Percentiles rank a stretch among this genome's conserved stretches.
Conservation (phyloP, 1,140 invertebrate species). For the Pogonus chalceus region DNA sequence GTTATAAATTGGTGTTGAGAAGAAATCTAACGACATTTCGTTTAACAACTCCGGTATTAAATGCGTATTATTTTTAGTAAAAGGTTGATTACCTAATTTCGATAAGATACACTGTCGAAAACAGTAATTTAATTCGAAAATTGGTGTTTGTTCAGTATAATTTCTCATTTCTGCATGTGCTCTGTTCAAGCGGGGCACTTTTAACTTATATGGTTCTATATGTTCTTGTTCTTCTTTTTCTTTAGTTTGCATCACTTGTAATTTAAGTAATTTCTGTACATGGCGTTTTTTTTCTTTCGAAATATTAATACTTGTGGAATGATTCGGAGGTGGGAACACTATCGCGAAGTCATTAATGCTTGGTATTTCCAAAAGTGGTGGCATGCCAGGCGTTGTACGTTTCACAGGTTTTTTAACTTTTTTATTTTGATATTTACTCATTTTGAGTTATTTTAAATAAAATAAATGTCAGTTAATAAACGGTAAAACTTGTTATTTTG, state of each 20-base stretch:
- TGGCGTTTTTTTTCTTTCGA: slow-evolving; percentile 19
- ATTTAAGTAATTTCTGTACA: slow-evolving; percentile 21
- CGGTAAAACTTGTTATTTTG: no score
- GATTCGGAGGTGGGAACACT: background rate
- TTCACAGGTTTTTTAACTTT: no score
- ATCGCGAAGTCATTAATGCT: background rate
- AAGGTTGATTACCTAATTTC: slow-evolving; percentile 11
- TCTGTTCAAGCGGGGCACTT: slow-evolving; percentile 22
- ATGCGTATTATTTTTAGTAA: slow-evolving; percentile 17
- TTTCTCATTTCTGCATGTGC: slow-evolving; percentile 20
- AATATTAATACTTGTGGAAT: slow-evolving; percentile 16
- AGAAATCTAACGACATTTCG: slow-evolving; percentile 14
- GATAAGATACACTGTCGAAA: slow-evolving; percentile 17
- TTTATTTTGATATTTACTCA: no score
- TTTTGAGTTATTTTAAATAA: no score
- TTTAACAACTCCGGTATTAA: slow-evolving; percentile 11
- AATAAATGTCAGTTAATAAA: no score
- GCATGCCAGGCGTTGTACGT: no score
- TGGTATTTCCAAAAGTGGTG: background rate
- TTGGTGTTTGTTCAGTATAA: slow-evolving; percentile 22
- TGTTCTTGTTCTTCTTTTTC: slow-evolving; percentile 21
- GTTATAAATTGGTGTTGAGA: slow-evolving; percentile 17
- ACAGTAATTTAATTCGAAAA: slow-evolving; percentile 22
- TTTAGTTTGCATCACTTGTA: slow-evolving; percentile 24
- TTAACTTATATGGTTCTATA: slow-evolving; percentile 23